Evolutionary conservation across 2,797 vertebrate species (phyloP).

Genomic region (Morelia viridis): DNA sequence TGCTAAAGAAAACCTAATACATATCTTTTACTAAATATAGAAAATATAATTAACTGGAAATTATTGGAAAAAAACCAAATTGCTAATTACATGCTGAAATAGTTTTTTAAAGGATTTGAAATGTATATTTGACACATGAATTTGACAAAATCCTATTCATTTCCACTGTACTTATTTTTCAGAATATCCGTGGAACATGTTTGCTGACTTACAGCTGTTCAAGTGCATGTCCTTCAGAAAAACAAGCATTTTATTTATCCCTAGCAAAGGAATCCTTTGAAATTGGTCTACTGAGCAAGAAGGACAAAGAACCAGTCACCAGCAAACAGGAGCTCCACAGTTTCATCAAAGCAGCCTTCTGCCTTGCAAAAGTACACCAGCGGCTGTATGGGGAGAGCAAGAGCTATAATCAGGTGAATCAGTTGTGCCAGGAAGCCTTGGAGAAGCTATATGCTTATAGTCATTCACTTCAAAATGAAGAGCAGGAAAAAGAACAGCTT

Average conservation of each 20-base stretch:
- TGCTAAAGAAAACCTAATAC: neutral
- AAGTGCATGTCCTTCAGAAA: slow-evolving; percentile 71
- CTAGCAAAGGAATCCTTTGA: slow-evolving; percentile 86
- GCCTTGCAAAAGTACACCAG: slow-evolving; percentile 77
- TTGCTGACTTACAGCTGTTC: slow-evolving; percentile 87
- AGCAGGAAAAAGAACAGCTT: slow-evolving; percentile 71
- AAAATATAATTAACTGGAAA: neutral
- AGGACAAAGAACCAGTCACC: slow-evolving; percentile 66
- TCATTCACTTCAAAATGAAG: slow-evolving; percentile 8
- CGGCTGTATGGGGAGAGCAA: slow-evolving; percentile 72
- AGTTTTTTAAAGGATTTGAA: neutral
- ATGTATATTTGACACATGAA: neutral
- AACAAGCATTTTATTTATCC: slow-evolving; percentile 71
- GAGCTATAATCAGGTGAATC: slow-evolving; percentile 40
- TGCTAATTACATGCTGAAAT: neutral
- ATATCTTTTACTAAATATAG: neutral
- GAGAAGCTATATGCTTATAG: slow-evolving; percentile 77
- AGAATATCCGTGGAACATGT: slow-evolving; percentile 87
- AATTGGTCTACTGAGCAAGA: slow-evolving; percentile 85
- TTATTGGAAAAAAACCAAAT: neutral
- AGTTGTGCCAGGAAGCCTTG: slow-evolving; percentile 79
- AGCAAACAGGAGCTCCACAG: slow-evolving; percentile 93
- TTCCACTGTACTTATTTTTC: slow-evolving; percentile 34
- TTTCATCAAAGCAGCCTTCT: slow-evolving; percentile 87
- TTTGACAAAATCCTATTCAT: neutral